These are phyloP conservation scores for Metacarcinus magister DNA, from an alignment of 2,888 invertebrate genomes.

Conservation along the genomic window DNA sequence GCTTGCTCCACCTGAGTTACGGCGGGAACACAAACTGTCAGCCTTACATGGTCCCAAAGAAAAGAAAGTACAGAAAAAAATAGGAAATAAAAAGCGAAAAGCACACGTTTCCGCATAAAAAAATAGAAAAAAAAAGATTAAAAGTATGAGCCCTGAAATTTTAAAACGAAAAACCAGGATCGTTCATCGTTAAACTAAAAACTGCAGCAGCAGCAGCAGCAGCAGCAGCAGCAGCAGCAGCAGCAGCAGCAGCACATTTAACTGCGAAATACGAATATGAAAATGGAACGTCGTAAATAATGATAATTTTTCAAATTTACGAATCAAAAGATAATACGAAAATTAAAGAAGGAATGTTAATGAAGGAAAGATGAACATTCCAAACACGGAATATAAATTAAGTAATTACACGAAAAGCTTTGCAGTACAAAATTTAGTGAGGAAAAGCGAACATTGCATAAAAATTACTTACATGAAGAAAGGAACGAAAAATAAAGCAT, in stretches of 20 bases:
- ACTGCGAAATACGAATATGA: not conserved
- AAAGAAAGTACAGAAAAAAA: not conserved
- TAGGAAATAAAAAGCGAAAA: not conserved
- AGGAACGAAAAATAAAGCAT: not conserved
- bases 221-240: no score
- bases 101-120: not conserved
- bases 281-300: not conserved
- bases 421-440: no score
- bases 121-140: not conserved
- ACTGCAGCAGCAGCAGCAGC: no score
- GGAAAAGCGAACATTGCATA: no score
- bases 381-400: not conserved
- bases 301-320: not conserved
- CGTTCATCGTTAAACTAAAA: no score
- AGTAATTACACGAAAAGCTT: not conserved
- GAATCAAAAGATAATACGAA: not conserved
- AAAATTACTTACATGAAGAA: no score
- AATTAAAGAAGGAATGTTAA: not conserved
- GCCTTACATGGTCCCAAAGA: not conserved
- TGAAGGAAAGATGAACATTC: not conserved
- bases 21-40: slow-evolving; percentile 11
- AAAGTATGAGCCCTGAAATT: not conserved
- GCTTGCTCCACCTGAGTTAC: not conserved
- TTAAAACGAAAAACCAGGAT: no score
- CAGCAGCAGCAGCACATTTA: no score